Evolutionary conservation across 2,113 vertebrate genomes (phyloP), one percentile per base, ranked within the genome.

Genomic region (Ctenomys sociabilis): DNA sequence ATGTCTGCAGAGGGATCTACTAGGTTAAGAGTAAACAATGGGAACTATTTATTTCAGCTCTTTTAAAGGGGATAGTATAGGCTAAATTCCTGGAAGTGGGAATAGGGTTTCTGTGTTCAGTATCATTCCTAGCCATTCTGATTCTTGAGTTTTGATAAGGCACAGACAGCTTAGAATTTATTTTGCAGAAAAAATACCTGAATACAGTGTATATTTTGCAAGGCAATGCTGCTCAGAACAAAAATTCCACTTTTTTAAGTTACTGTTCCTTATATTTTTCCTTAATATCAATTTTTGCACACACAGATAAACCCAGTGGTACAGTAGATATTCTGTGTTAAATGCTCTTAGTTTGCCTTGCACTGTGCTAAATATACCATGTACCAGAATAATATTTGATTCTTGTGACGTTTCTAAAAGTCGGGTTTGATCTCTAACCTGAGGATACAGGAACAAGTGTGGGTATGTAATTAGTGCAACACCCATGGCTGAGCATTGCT

Each of bases 91-190:
- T 90, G 77, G 73, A 17, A 70, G 66, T 85, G 90, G 68, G 32
- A 30, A 17, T 52, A n/a, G 68, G 11, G 11, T 86, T 93, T 87
- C 30, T 90, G 10, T 78, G 52, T 93, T 84, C 37, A 63, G 86
- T 75, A 49, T 85, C 28, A 68, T 91, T 78, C 11, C 35, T 35
- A 59, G 32, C 17, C 37, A 28, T 85, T 88, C 49, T 86, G 35
- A 95, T 91, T 73, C 63, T 92, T 96, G 63, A 94, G 30, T 88
- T 92, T 97, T 95, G 26, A 54, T 90, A 85, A 94, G 37, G 66
- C 40, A 92, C 59, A 90, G 64, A 64, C 88, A 70, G 40, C 43
- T 64, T 82, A 85, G 43, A 57, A 26, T 93, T 32, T 87, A 19
- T 89, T 94, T 94, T 92, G 10, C 3, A 40, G 77, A 84, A 63